Evolutionary conservation across 2,888 invertebrate species (phyloP), one percentile per base, ranked within the genome.

Genomic region (Malthinus seriepunctatus): DNA sequence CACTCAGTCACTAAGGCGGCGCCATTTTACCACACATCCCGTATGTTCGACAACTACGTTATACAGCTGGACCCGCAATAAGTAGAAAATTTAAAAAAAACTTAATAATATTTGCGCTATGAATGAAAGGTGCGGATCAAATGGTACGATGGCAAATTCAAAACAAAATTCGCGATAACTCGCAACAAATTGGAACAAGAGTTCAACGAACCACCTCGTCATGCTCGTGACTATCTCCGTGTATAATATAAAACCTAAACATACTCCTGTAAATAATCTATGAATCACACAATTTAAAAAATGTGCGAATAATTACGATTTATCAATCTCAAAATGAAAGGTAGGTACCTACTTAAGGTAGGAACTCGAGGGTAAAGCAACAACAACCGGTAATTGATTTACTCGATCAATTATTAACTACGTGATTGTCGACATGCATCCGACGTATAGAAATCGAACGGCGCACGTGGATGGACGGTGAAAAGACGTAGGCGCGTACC

Each of bases 1-100:
- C 56, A 74, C 71, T 74, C 73, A 74, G 73, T 75, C 73, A 75
- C 73, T 75, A 75, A 75, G 71, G 71, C 73, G 73, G 72, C 73
- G 73, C 73, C 74, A 74, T 73, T 69, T 74, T 73, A 71, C 69
- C 71, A 69, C 67, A 56, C 60, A 62, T 61, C 61, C 63, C 59
- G 51, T 51, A 46, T 59, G 53, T 51, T 49, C 60, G 39, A 23
- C n/a, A 42, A 48, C 38, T 56, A 46, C 50, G 47, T 52, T 51
- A 32, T 53, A 38, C 55, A 52, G 51, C 38, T 51, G 48, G 51
- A 31, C 49, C 58, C 37, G 34, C 42, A 42, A 42, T 42, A 42
- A 14, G 15, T 42, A 42, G 23, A 5, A 23, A 5, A 23, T 23
- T 23, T 23, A 23, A 3, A 46, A 14, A 15, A 42, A 42, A 42